Conservation (phyloP, 1,140 invertebrate genomes). For the Heliconius hewitsoni region DNA sequence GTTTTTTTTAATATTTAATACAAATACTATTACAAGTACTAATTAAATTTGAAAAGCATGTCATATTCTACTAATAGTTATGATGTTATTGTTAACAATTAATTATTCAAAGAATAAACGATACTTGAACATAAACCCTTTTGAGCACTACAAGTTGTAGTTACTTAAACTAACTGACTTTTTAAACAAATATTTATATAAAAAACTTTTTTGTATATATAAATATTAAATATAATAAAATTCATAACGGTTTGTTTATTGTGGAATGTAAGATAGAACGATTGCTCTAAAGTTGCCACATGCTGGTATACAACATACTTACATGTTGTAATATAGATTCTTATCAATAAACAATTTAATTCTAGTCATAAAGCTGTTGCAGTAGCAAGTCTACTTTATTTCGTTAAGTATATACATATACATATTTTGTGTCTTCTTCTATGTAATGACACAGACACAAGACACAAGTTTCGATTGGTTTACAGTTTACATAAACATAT, state of each 20-base stretch:
- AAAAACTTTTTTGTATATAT: too few relatives aligned
- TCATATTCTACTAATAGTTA: too few relatives aligned
- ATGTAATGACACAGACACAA: neutral
- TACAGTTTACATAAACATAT: neutral
- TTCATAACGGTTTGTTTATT: conserved; percentile 13
- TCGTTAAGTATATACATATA: neutral
- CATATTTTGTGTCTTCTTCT: neutral
- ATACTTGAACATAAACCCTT: too few relatives aligned
- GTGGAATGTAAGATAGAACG: conserved; percentile 30
- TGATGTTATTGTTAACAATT: too few relatives aligned
- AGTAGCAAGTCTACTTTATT: conserved; percentile 12
- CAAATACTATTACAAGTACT: too few relatives aligned
- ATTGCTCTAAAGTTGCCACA: conserved; percentile 25
- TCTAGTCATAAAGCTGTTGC: conserved; percentile 33
- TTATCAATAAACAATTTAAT: conserved; percentile 35
- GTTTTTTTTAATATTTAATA: neutral
- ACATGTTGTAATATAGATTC: conserved; percentile 33
- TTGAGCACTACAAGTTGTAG: too few relatives aligned
- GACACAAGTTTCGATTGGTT: neutral
- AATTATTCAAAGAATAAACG: too few relatives aligned
- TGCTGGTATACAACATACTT: conserved; percentile 24
- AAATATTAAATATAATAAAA: conserved; percentile 1
- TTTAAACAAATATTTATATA: too few relatives aligned
- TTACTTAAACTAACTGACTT: too few relatives aligned
- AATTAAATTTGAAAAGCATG: too few relatives aligned